Conservation (phyloP, 1,140 invertebrate species). For the Trichonephila clavata region DNA sequence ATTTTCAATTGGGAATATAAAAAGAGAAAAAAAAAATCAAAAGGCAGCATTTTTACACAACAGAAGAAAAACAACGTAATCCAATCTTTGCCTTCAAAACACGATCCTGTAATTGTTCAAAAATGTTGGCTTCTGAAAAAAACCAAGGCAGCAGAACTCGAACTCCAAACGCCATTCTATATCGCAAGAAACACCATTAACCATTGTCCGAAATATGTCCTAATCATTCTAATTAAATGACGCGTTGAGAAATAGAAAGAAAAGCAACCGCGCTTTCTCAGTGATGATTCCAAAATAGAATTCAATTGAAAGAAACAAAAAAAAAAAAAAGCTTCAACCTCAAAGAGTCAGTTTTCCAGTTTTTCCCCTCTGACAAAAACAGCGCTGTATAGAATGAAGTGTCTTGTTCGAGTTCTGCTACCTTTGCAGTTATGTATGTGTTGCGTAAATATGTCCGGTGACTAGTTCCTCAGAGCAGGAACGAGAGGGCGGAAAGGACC, state of each 20-base stretch:
- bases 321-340: background rate
- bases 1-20: too few species aligned
- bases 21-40: background rate
- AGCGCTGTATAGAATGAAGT: background rate
- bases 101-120: slow-evolving; percentile 26
- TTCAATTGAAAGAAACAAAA: background rate
- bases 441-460: background rate
- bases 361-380: background rate
- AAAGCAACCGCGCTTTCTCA: background rate
- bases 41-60: background rate
- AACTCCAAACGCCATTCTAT: background rate
- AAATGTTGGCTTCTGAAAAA: slow-evolving; percentile 49
- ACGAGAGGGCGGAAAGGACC: slow-evolving; percentile 33
- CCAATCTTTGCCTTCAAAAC: slow-evolving; percentile 28
- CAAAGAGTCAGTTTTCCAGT: background rate
- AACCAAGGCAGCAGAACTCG: slow-evolving; percentile 48
- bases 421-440: background rate
- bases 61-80: background rate
- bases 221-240: background rate
- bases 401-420: slow-evolving; percentile 41
- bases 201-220: background rate
- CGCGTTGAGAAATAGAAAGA: background rate
- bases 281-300: background rate
- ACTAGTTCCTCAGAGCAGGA: slow-evolving; percentile 34
- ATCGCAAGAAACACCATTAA: background rate